phyloP scores from a whole-genome alignment of 2,888 invertebrate genomes.

The Keiferia lycopersicella region DNA sequence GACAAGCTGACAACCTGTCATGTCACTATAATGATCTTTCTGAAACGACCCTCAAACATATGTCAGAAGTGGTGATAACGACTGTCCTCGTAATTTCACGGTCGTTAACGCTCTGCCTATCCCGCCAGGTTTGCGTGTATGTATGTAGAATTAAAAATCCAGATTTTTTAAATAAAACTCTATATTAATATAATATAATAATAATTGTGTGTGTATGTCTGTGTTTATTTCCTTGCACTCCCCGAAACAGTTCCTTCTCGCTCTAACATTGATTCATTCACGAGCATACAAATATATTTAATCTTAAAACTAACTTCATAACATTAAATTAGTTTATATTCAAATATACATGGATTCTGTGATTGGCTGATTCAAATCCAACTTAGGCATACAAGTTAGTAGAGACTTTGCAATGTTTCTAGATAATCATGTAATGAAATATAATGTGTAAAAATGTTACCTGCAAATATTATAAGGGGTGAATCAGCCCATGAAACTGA shows the following conservation, averaged over 20 bases:
- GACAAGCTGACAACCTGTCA: no score
- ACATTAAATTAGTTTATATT: not conserved
- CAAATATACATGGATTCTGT: not conserved
- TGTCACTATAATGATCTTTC: no score
- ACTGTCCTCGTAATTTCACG: no score
- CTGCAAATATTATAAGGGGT: no score
- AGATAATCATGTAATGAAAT: no score
- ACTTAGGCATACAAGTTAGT: not conserved
- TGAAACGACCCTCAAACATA: no score
- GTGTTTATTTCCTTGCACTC: constrained; percentile 48
- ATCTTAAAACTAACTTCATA: not conserved
- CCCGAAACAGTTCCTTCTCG: constrained; percentile 36
- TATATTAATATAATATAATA: constrained; percentile 70
- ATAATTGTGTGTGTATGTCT: constrained; percentile 51
- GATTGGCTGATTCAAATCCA: not conserved
- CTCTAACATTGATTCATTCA: not conserved
- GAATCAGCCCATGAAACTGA: no score
- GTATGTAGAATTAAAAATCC: constrained; percentile 40
- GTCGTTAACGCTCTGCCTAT: no score
- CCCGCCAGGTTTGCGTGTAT: no score
- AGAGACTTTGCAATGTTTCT: no score
- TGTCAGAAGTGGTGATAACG: no score
- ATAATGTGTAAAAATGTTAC: no score
- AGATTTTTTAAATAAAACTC: constrained; percentile 58
- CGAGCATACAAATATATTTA: not conserved